A percentile compares a stretch with the other conserved stretches of the same genome.
These are phyloP conservation scores for Sussaba pulchella DNA, from an alignment of 2,888 invertebrate genomes.

Conservation along the genomic window DNA sequence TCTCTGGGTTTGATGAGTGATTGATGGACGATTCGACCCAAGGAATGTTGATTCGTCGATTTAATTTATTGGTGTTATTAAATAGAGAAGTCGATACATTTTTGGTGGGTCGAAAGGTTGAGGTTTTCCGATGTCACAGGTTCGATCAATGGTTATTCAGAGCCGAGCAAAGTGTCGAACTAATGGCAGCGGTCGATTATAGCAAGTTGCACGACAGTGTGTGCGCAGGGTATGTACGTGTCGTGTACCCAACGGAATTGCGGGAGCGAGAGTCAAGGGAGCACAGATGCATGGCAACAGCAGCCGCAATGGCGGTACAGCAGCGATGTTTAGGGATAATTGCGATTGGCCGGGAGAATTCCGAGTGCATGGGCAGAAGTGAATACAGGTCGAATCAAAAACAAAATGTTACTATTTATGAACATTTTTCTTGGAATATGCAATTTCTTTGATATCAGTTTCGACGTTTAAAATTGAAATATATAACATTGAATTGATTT, in stretches of 20 bases:
- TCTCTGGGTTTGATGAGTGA: no score
- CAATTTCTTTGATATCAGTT: no score
- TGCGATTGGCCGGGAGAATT: conserved; percentile 65
- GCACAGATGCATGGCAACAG: conserved; percentile 56
- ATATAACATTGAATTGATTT: no score
- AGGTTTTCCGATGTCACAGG: neutral
- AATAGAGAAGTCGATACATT: no score
- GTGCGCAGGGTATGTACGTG: neutral
- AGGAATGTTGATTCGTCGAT: no score
- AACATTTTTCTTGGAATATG: neutral
- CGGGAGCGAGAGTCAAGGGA: conserved; percentile 17
- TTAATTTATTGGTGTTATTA: no score
- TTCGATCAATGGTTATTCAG: conserved; percentile 14
- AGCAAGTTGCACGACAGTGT: neutral
- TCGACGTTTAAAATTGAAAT: no score
- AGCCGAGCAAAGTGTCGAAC: neutral
- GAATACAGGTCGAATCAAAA: conserved; percentile 3
- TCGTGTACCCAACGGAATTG: conserved; percentile 6
- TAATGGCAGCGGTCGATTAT: neutral
- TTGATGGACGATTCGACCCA: no score
- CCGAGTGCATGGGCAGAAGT: neutral
- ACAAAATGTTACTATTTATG: neutral
- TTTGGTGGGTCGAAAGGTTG: neutral
- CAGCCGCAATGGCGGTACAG: conserved; percentile 15
- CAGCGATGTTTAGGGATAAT: conserved; percentile 72